Base-by-base conservation (phyloP, 1,140 invertebrate species). In the Lordiphosa mommai region DNA sequence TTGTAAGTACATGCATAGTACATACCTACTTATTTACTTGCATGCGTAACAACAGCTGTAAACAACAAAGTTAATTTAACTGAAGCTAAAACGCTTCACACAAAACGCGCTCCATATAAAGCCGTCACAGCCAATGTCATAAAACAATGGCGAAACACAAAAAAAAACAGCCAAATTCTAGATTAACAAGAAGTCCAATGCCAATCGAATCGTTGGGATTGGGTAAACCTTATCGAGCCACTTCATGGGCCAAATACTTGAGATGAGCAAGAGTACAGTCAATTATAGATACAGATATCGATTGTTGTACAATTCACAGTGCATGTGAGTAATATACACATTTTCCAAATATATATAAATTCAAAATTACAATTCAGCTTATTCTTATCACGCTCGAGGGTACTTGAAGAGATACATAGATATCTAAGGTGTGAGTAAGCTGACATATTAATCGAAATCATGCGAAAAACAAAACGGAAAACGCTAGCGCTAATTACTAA, bases 401-500 rank as follows among this genome's bases (percentile, higher is more conserved):
- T 6, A 27, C 5, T 27, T 27, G 2, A 1, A 27, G 6, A 27
- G 23, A 27, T 27, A 27, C 5, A 23, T 6, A 23, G 20, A 23
- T 38, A 40, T 33, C 9, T 55, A 44, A 37, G 44, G 44, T 44
- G 38, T 34, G 20, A 16, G 23, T 63, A 52, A 37, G 60, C 63
- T 69, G 63, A 44, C 33, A 29, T 29, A 37, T 40, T 53, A 57
- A 63, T 67, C 34, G 60, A 60, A 23, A 13, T 66, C 63, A 74
- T 66, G 74, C 57, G 59, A 67, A 36, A 8, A 23, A 46, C 37
- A 66, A 69, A 50, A 30, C 14, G 17, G 14, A 58, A 50, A 67
- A 57, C 44, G 32, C 33, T 44, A 61, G 37, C 56, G 47, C 38
- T 73, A 80, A 80, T 80, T 80, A 80, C 61, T 46, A 71, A 84